A percentile compares a stretch with the other conserved stretches of the same genome.
Conservation (phyloP, 92 coral and sea anemone genomes). For the Epizoanthus stellaris region DNA sequence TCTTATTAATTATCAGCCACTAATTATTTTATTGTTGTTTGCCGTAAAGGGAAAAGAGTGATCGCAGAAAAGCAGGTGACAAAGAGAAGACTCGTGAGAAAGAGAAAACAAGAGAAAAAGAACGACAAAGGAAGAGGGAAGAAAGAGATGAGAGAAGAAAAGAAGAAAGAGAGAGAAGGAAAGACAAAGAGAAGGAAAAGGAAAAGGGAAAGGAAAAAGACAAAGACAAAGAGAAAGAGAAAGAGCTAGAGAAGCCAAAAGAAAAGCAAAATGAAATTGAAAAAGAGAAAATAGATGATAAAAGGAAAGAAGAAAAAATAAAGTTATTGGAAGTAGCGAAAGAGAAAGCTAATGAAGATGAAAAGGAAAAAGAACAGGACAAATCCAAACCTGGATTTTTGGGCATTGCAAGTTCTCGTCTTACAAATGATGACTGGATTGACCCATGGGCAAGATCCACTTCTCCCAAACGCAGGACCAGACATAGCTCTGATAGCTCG, state of each 20-base stretch:
- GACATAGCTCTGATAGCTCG: constrained; percentile 52
- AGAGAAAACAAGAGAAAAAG: constrained; percentile 31
- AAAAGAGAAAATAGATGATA: constrained; percentile 47
- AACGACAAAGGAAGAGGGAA: constrained; percentile 36
- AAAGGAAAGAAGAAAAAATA: constrained; percentile 43
- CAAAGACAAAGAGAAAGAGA: constrained; percentile 38
- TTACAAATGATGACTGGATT: constrained; percentile 84
- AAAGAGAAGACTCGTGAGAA: constrained; percentile 54
- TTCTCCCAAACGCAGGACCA: constrained; percentile 83
- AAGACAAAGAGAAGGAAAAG: constrained; percentile 44
- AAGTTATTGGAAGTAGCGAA: constrained; percentile 40
- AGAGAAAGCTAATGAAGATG: constrained; percentile 55
- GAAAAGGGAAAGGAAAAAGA: constrained; percentile 22
- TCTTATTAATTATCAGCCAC: too few species aligned
- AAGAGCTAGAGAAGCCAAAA: constrained; percentile 26
- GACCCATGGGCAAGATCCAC: constrained; percentile 92
- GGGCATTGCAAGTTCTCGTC: constrained; percentile 78
- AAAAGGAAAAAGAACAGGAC: constrained; percentile 61
- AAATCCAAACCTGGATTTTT: constrained; percentile 62
- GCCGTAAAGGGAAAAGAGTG: constrained; percentile 28
- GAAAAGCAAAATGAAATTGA: constrained; percentile 52
- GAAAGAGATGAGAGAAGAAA: constrained; percentile 61
- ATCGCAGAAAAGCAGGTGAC: constrained; percentile 67
- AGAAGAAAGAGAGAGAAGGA: constrained; percentile 54
- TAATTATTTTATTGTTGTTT: not conserved